Base-by-base conservation (phyloP, 2,113 vertebrate species). In the Halichoeres trimaculatus region DNA sequence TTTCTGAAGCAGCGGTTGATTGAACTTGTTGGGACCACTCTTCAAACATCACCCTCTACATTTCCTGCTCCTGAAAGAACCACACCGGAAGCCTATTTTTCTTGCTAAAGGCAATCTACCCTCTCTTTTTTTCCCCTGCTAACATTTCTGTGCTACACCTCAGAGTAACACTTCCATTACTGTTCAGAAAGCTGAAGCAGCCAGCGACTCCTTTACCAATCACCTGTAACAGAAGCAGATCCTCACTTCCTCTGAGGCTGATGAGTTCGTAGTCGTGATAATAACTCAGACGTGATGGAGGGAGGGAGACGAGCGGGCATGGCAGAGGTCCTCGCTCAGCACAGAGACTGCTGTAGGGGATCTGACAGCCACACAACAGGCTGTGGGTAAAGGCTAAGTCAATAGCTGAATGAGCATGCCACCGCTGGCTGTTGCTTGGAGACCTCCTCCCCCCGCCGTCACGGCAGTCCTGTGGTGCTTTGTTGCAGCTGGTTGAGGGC, bases 341-440 rank as follows among this genome's bases (percentile, higher is more conserved):
- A 47, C 50, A 4, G 13, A 62, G 66, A 70, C 20, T 19, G 55
- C 81, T 72, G 71, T 61, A 47, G 77, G 38, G 47, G 54, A 64
- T 86, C 80, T 83, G 79, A 89, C 78, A 87, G 45, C 79, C 69
- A 24, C 17, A 83, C 81, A 80, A 83, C 73, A 84, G 43, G 67
- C 83, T 72, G 73, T 40, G 73, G 63, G 80, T 54, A 23, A 66
- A 88, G 26, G 70, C 38, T 72, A 74, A 83, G 89, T 85, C 88
- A 92, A 76, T 40, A 78, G 86, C 11, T 57, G 78, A 67, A 86
- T 86, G 79, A 78, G 81, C 81, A 81, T 89, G 86, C 84, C 70
- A 87, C 83, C 76, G 50, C 83, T 69, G 80, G 79, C 1, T 1
- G 86, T 90, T 92, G 80, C 86, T 75, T 69, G 83, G 85, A 85